Evolutionary conservation across 1,140 invertebrate species (phyloP), one percentile per base, ranked within the genome.

Genomic region (Drosophila kepulauana): DNA sequence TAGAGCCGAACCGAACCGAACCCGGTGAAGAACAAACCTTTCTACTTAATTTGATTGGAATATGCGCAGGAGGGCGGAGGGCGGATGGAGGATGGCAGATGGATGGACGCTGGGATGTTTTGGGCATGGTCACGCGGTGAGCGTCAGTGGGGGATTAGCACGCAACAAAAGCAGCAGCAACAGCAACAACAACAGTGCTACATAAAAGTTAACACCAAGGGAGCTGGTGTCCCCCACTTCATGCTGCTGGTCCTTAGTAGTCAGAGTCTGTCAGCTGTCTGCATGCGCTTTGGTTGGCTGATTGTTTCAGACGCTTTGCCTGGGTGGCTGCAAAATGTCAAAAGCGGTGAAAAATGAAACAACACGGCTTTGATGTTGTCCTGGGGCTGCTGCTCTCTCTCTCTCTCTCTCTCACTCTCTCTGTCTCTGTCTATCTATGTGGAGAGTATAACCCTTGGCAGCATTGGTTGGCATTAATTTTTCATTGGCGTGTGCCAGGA

Each of bases 281-380:
- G 68, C 78, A 70, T 72, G 64, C 56, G 79, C 85, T 85, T 85
- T 89, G 84, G 84, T 88, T 88, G 84, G 85, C 75, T 88, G 85
- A 88, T 88, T 88, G 85, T 81, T 89, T 85, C 75, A 73, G 85
- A 79, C 16, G 54, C 85, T 81, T 49, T 46, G 76, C 35, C 66
- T 72, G 63, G 81, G 73, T 82, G 77, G 80, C 85, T 88, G 85
- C 81, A 81, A 81, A 89, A 85, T 90, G 85, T 89, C 85, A 89
- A 84, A 90, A 90, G 78, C 81, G 86, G 85, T 89, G 85, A 89
- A 89, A 88, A 89, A 89, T 89, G 85, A 89, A 89, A 81, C 81
- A 41, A 74, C 68, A 65, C 43, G 75, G 75, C 80, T 89, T 85
- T 85, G 75, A 85, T 87, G 77, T 78, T 88, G 65, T 86, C 49